Evolutionary conservation across 2,888 invertebrate genomes (phyloP), one percentile per base, ranked within the genome.

Genomic region (Thymelicus lineola): DNA sequence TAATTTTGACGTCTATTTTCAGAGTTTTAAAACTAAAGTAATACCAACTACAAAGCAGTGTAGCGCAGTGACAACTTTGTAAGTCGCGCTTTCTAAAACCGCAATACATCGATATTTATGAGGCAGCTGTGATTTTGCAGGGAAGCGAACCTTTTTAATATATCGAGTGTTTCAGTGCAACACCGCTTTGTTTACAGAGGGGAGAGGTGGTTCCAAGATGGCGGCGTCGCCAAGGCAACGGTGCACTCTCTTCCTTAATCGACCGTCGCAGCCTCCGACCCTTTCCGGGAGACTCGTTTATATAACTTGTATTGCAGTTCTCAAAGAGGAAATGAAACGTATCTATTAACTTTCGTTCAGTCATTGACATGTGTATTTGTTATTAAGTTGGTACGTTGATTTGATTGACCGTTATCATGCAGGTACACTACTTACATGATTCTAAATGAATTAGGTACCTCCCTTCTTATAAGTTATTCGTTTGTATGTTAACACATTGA

Each of bases 161-260:
- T 91, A 91, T 92, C 87, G 90, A 89, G 91, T 90, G 86, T 91
- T 92, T 91, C 92, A 92, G 91, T 93, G 93, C 93, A 93, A 84
- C 89, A 91, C 90, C 90, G 85, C 84, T 86, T 90, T 92, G 92
- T 93, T 92, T 93, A 92, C 92, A 84, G 90, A 80, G 88, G 87
- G 85, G 78, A 75, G 82, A 81, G 80, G 76, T 74, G 85, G 86
- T 81, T 85, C 81, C 90, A 93, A 93, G 92, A 93, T 93, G 93
- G 93, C 93, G 90, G 80, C 91, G 93, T 93, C 84, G 85, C 82
- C 89, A 88, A 86, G 91, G 91, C 90, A 92, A 93, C 93, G 90
- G 81, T 93, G 93, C 93, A 93, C 86, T 92, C 87, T 89, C 92
- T 93, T 93, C 93, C 92, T 93, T 93, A 91, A 93, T 93, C 93